phyloP scores from a whole-genome alignment of 1,140 invertebrate species.

The Matsumurasca onukii region DNA sequence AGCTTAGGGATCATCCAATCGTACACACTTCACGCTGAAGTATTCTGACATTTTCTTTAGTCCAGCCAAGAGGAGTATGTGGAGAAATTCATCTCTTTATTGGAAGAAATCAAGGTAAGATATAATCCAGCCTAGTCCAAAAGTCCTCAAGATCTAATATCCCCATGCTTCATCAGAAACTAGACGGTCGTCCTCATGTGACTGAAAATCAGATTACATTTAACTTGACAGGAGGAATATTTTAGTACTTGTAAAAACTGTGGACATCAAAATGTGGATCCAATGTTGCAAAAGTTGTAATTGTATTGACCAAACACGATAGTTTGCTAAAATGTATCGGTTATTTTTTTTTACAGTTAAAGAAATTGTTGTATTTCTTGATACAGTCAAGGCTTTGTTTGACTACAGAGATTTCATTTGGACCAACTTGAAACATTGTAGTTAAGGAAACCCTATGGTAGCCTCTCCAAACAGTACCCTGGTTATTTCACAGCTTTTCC shows the following conservation, averaged over 20 bases:
- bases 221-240: not conserved
- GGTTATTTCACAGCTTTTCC: too few species aligned
- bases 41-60: conserved; percentile 21
- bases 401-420: too few species aligned
- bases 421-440: too few species aligned
- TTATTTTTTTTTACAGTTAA: too few species aligned
- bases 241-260: not conserved
- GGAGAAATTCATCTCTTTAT: conserved; percentile 6
- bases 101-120: conserved; percentile 28
- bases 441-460: too few species aligned
- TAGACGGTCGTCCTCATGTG: not conserved
- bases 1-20: conserved; percentile 17
- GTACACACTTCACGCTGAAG: conserved; percentile 13
- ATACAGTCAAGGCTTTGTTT: too few species aligned
- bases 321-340: too few species aligned
- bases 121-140: not conserved
- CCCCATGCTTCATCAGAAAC: not conserved
- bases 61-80: conserved; percentile 17
- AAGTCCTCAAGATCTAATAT: not conserved
- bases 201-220: not conserved
- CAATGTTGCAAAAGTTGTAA: not conserved
- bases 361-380: too few species aligned
- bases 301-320: too few species aligned
- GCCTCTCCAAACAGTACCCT: too few species aligned
- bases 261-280: not conserved